Evolutionary conservation across 1,140 invertebrate genomes (phyloP), one percentile per base, ranked within the genome.

Genomic region (Reticulitermes speratus): DNA sequence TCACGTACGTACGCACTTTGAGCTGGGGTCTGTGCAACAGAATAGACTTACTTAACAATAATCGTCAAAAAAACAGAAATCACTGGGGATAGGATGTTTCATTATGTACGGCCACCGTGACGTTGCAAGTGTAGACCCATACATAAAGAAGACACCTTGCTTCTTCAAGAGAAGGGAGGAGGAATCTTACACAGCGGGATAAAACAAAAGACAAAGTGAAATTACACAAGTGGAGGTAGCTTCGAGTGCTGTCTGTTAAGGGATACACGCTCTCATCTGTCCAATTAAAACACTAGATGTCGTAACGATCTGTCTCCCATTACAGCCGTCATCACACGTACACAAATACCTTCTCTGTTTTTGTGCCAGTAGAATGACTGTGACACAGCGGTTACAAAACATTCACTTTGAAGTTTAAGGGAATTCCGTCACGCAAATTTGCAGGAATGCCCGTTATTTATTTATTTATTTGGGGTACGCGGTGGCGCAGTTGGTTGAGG

Each of bases 241-340:
- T n/a, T 65, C 59, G 21, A 75, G 65, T 30, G 65, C n/a, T 14
- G 52, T 55, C 52, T 21, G 52, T 21, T 19, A 55, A 55, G 16
- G 5, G 5, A 75, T 30, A 75, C 65, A 75, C n/a, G 25, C 6
- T 7, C n/a, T 75, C 65, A 75, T 75, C 65, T 75, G 65, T 75
- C 65, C 65, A 75, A 75, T 75, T 75, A 75, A 75, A 30, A 6
- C 65, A 75, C 65, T 75, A 75, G 25, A 75, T 75, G 65, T 75
- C 65, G n/a, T 25, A 75, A 14, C 16, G 1, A 30, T 30, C 52
- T 55, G 19, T 25, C 65, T 2, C 5, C 12, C 65, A 75, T 1
- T 75, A 30, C 65, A 75, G 25, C 65, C n/a, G 65, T 75, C 65
- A n/a, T 30, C 5, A 25, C 25, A 14, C 7, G 25, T n/a, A 11